Evolutionary conservation across 2,888 invertebrate genomes (phyloP).

Genomic region (Adelphocoris suturalis): DNA sequence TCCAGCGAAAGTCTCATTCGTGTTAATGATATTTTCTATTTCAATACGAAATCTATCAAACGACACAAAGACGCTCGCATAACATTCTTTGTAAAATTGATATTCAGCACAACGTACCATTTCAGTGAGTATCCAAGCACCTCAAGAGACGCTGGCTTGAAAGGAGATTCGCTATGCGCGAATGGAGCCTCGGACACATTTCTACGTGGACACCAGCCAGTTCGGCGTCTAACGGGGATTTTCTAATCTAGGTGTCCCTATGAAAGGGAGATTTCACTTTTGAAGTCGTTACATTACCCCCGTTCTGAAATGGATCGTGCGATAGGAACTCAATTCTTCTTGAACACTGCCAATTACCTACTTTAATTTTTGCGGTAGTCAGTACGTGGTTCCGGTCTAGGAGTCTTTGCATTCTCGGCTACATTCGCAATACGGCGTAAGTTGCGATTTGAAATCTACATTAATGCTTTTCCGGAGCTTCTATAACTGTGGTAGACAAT

Average conservation of each 20-base stretch:
- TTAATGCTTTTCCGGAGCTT: no score
- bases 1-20: no score
- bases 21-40: no score
- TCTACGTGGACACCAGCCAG: background rate
- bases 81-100: no score
- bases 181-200: conserved; percentile 8
- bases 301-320: conserved; percentile 37
- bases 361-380: background rate
- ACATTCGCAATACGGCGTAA: no score
- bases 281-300: conserved; percentile 35
- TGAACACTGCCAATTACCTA: background rate
- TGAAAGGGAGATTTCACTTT: conserved; percentile 37
- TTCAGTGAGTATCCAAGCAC: no score
- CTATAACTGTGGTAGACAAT: no score
- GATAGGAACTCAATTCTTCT: background rate
- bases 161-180: background rate
- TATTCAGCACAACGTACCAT: no score
- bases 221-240: conserved; percentile 29
- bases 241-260: conserved; percentile 30
- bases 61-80: no score
- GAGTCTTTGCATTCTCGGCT: background rate
- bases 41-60: no score
- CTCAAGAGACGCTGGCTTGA: background rate
- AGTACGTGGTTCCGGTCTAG: background rate
- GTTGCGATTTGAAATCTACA: background rate